Conservation (phyloP, 2,113 vertebrate genomes). For the Baryphthengus martii region DNA sequence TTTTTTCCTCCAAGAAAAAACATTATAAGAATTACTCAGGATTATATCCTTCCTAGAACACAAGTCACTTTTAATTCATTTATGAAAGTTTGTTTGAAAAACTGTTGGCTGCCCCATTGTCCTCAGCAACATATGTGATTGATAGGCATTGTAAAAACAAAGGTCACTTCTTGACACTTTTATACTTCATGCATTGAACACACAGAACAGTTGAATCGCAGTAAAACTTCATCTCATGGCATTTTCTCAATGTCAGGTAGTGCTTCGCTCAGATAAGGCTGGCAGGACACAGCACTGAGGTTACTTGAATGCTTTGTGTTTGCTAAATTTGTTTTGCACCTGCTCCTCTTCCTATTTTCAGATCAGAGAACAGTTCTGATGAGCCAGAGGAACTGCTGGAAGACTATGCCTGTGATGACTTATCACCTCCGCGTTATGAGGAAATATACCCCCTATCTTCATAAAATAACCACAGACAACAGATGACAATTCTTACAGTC, state of each 20-base stretch:
- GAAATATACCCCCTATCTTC: constrained; percentile 62
- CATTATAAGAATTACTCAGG: not conserved
- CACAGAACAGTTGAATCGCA: not conserved
- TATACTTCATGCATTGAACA: not conserved
- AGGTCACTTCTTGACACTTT: not conserved
- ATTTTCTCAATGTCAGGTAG: not conserved
- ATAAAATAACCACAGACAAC: not conserved
- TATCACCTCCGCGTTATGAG: constrained; percentile 72
- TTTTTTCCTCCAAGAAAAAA: not conserved
- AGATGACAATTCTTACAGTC: not conserved
- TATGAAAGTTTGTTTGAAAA: not conserved
- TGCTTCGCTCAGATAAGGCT: not conserved
- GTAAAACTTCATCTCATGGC: not conserved
- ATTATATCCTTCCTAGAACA: not conserved
- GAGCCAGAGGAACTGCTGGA: constrained; percentile 14
- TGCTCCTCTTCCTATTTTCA: constrained; percentile 40
- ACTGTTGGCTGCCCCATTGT: not conserved
- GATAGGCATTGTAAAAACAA: not conserved
- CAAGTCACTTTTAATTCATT: not conserved
- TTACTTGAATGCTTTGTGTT: not conserved
- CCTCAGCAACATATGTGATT: not conserved
- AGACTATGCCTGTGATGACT: not conserved
- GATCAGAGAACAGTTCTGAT: constrained; percentile 21
- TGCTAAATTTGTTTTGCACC: not conserved
- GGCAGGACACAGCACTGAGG: not conserved